phyloP scores from a whole-genome alignment of 2,113 vertebrate species.

The Epinephelus moara region DNA sequence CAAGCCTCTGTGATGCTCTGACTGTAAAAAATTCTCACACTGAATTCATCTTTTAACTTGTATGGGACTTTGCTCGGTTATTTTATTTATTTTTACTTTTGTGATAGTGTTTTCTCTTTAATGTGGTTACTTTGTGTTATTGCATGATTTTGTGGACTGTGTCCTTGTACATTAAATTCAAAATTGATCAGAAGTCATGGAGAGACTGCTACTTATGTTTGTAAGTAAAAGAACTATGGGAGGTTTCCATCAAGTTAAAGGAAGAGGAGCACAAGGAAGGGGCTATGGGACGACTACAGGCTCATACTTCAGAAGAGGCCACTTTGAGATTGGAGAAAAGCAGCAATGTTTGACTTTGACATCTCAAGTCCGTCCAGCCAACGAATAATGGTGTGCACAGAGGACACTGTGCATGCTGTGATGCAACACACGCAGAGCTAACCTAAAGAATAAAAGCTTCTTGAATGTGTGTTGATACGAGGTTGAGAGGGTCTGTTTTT shows the following conservation, averaged over 20 bases:
- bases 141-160: conserved; percentile 22
- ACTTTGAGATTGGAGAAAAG: background rate
- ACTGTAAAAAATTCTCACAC: background rate
- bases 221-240: background rate
- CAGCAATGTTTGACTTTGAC: no score
- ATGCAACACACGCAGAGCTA: background rate
- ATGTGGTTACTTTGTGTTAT: background rate
- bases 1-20: background rate
- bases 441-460: no score
- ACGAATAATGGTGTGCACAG: background rate
- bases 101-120: conserved; percentile 11
- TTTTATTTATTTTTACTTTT: conserved; percentile 4
- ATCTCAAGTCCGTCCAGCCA: background rate
- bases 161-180: conserved; percentile 13
- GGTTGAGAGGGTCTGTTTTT: background rate
- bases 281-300: background rate
- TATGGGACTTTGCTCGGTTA: background rate
- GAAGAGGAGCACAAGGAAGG: background rate
- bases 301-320: background rate
- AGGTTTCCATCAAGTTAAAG: background rate
- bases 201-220: background rate
- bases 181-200: background rate
- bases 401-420: background rate
- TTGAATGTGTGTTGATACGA: background rate
- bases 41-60: background rate